phyloP scores from a whole-genome alignment of 2,888 invertebrate species.

The Cremastinae sp. region DNA sequence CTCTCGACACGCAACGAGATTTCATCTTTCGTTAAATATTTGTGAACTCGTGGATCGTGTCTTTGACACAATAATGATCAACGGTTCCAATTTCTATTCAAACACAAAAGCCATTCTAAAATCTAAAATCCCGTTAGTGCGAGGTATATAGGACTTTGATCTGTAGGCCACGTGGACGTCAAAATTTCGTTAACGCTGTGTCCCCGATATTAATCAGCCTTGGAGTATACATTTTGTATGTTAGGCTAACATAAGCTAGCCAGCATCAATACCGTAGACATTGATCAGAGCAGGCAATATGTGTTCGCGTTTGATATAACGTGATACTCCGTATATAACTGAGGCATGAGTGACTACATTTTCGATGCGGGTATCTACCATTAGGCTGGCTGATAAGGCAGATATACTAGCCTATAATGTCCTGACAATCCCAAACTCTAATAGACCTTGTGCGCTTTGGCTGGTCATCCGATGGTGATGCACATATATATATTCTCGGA shows the following conservation, averaged over 20 bases:
- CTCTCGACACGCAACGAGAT: conserved; percentile 30
- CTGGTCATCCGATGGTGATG: conserved; percentile 47
- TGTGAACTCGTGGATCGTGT: conserved; percentile 2
- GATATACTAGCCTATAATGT: conserved; percentile 73
- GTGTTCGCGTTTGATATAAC: conserved; percentile 60
- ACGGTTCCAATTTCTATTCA: conserved; percentile 28
- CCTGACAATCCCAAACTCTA: conserved; percentile 69
- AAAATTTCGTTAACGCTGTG: conserved; percentile 40
- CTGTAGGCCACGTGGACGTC: conserved; percentile 7
- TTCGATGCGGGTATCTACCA: conserved; percentile 71
- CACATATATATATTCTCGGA: conserved; percentile 27
- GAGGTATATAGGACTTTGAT: conserved; percentile 16
- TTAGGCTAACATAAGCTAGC: conserved; percentile 53
- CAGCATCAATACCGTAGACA: conserved; percentile 54
- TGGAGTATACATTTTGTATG: background rate
- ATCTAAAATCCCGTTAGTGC: conserved; percentile 25
- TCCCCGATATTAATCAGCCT: conserved; percentile 31
- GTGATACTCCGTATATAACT: conserved; percentile 55
- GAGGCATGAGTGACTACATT: conserved; percentile 66
- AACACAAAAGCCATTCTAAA: conserved; percentile 7
- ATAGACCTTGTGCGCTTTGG: conserved; percentile 67
- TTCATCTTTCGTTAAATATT: conserved; percentile 32
- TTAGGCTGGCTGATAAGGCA: conserved; percentile 74
- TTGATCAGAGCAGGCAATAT: conserved; percentile 60
- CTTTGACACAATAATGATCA: conserved; percentile 17